Evolutionary conservation across 2,113 vertebrate genomes (phyloP), one percentile per base, ranked within the genome.

Genomic region (Limanda limanda): DNA sequence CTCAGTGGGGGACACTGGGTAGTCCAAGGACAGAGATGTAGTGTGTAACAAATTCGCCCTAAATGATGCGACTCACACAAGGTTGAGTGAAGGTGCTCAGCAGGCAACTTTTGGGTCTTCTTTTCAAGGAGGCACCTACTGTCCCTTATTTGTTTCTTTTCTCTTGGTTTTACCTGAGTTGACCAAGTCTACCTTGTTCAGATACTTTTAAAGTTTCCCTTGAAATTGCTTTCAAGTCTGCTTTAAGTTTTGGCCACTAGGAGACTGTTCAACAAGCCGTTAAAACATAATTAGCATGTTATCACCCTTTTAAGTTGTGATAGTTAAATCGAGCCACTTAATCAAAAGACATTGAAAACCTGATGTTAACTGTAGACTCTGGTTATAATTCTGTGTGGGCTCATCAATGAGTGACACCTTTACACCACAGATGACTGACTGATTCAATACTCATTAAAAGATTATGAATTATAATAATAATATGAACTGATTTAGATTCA

Each of bases 21-120:
- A 68, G 78, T 74, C 67, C 76, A 83, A 77, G 84, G 86, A 76
- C 76, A 71, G 58, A 68, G 54, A 51, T 52, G n/a, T 8, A 58
- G 20, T 35, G 52, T 27, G 68, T 71, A 73, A 73, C 73, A 72
- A 77, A 77, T 62, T 57, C 3, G 31, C 8, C 61, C 37, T 20
- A 65, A 74, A 60, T 27, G 31, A 67, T 64, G 66, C 23, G 37
- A 56, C 71, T 83, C 61, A 31, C 69, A 61, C 42, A 67, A 31
- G 52, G 71, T 20, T 52, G 9, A 62, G 13, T 42, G 45, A 61
- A 64, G 12, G 31, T 70, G 54, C 13, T 15, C 63, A 70, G 20
- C 37, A 45, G 40, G 9, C 35, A 7, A 20, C 60, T 40, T 5
- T 8, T 35, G 58, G 25, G 14, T 48, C 7, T 52, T 52, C 3